Percentiles rank a stretch among this genome's conserved stretches.
These are phyloP conservation scores for Scaptomyza caliginosa DNA, from an alignment of 2,888 invertebrate species.

Conservation along the genomic window DNA sequence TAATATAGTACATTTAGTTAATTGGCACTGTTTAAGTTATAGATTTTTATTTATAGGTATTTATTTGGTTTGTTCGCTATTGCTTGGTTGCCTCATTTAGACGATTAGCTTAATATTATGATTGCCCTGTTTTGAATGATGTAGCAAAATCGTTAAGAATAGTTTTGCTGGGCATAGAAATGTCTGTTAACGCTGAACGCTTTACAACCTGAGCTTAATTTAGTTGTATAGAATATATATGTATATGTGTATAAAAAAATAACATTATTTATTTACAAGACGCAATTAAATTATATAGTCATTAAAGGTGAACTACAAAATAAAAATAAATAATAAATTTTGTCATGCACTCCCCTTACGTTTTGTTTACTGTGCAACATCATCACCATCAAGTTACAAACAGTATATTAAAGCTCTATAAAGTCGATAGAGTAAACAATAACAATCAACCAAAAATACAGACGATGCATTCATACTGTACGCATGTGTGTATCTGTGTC, in stretches of 20 bases:
- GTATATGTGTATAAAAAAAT: slow-evolving; percentile 13
- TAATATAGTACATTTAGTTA: slow-evolving; percentile 44
- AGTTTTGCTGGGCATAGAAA: slow-evolving; percentile 37
- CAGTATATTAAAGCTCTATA: slow-evolving; percentile 26
- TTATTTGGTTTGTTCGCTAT: slow-evolving; percentile 14
- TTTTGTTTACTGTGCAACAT: slow-evolving; percentile 8
- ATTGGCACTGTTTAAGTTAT: slow-evolving; percentile 66
- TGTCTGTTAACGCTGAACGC: slow-evolving; percentile 47
- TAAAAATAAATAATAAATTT: slow-evolving; percentile 47
- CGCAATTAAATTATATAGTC: slow-evolving; percentile 7
- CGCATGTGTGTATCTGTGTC: not conserved
- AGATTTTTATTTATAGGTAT: slow-evolving; percentile 13
- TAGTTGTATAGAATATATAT: slow-evolving; percentile 28
- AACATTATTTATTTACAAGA: slow-evolving; percentile 64
- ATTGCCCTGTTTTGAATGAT: slow-evolving; percentile 56
- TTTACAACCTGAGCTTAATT: slow-evolving; percentile 73
- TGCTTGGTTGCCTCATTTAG: slow-evolving; percentile 28
- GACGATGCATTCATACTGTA: slow-evolving; percentile 35
- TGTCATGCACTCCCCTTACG: slow-evolving; percentile 17
- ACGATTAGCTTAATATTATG: slow-evolving; percentile 61
- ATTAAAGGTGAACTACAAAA: slow-evolving; percentile 17
- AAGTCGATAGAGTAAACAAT: slow-evolving; percentile 5
- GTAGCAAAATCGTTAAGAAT: slow-evolving; percentile 13
- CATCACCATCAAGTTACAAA: slow-evolving; percentile 1
- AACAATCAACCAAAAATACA: slow-evolving; percentile 28